Evolutionary conservation across 2,113 vertebrate species (phyloP).

Genomic region (Miniopterus natalensis): DNA sequence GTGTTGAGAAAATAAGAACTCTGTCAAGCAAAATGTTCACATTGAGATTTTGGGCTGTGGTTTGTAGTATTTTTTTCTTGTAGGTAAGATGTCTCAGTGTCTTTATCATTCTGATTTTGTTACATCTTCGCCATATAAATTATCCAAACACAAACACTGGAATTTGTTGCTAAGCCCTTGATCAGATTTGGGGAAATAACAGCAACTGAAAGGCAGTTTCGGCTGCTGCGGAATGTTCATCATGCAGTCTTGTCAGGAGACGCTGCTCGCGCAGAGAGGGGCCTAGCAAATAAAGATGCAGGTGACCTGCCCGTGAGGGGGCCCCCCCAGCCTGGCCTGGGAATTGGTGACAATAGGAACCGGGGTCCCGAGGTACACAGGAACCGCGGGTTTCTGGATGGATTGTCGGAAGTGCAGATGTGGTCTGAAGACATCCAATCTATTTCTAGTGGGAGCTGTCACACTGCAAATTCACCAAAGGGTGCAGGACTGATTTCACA

Average conservation of each 20-base stretch:
- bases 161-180: slow-evolving; percentile 5
- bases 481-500: slow-evolving; percentile 80
- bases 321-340: accelerated
- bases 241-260: background rate
- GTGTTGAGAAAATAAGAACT: slow-evolving; percentile 51
- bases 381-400: background rate
- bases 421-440: slow-evolving; percentile 44
- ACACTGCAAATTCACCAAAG: slow-evolving; percentile 73
- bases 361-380: background rate
- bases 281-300: background rate
- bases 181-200: slow-evolving; percentile 40
- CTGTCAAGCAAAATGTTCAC: slow-evolving; percentile 51
- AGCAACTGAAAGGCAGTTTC: slow-evolving; percentile 5
- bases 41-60: background rate
- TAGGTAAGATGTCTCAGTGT: background rate
- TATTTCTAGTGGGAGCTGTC: slow-evolving; percentile 65
- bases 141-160: slow-evolving; percentile 46
- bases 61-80: slow-evolving; percentile 26
- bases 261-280: background rate
- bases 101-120: slow-evolving; percentile 57
- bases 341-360: slow-evolving; percentile 11
- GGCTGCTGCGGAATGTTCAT: background rate
- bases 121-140: slow-evolving; percentile 60
- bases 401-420: background rate
- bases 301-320: background rate